Base-by-base conservation (phyloP, 2,797 vertebrate genomes). In the Lacerta agilis region DNA sequence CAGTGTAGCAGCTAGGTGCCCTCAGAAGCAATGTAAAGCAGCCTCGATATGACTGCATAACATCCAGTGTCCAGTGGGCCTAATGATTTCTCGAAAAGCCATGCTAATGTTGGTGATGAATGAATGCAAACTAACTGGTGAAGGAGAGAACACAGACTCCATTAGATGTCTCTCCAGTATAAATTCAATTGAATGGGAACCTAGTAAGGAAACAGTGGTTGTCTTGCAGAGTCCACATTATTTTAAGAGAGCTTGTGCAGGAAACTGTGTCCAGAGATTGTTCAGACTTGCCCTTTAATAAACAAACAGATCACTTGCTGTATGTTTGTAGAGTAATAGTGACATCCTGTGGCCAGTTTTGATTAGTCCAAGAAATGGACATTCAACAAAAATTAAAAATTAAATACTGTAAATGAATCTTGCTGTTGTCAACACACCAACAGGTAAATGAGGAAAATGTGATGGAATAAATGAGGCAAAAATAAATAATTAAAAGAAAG, bases 251-350 rank as follows among this genome's bases (percentile, higher is more conserved):
- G 8, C 33, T 67, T 81, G 61, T 49, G 25, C 3, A 45, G 55
- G 41, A 85, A n/a, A 64, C 20, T 33, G 18, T 66, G 38, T 85
- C 79, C 61, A 41, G 29, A 75, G 71, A 58, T n/a, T 33, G 67
- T 64, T 86, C 90, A 88, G 69, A 49, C 29, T 73, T 92, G 87
- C 29, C 91, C 91, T 90, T 85, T 75, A 69, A 86, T 92, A 95
- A 96, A 93, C 81, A 95, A 95, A 90, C 91, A 36, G 66, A 82
- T 77, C 29, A 3, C 69, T 90, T 85, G 82, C 93, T 2, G 0
- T 43, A 73, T 96, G 96, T 97, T 95, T 97, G 91, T 97, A 96
- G 96, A 97, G 97, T 97, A 97, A 97, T 94, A 97, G 96, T 97
- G 97, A 97, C 97, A 97, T 96, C 97, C 96, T 97, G 97, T 97